Conservation (phyloP, 2,888 invertebrate genomes). For the Drosophila cognata region DNA sequence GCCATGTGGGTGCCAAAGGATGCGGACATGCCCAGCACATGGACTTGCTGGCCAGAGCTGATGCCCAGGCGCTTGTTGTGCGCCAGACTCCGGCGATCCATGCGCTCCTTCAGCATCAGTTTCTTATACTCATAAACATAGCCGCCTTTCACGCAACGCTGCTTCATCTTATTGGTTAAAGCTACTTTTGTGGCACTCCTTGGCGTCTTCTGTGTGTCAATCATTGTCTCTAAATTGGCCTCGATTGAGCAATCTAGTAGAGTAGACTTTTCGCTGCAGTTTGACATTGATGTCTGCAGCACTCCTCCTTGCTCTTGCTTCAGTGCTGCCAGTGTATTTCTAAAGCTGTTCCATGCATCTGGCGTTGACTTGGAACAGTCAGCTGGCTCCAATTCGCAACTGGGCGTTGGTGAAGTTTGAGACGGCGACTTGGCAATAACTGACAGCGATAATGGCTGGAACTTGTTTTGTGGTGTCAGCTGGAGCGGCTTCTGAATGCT, state of each 20-base stretch:
- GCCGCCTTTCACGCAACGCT: slow-evolving; percentile 40
- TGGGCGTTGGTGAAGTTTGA: neutral
- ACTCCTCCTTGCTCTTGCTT: slow-evolving; percentile 8
- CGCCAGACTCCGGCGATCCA: slow-evolving; percentile 45
- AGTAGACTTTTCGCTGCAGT: neutral
- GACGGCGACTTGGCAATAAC: slow-evolving; percentile 4
- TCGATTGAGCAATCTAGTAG: slow-evolving; percentile 23
- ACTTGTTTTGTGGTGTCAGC: slow-evolving; percentile 26
- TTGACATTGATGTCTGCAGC: slow-evolving; percentile 5
- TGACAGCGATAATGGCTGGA: slow-evolving; percentile 24
- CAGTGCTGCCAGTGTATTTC: slow-evolving; percentile 8
- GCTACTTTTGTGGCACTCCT: neutral
- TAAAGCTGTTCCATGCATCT: slow-evolving; percentile 16
- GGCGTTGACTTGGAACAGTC: neutral
- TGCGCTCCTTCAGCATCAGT: slow-evolving; percentile 33
- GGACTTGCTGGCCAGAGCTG: slow-evolving; percentile 8
- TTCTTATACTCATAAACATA: slow-evolving; percentile 36
- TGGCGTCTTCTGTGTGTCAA: slow-evolving; percentile 4
- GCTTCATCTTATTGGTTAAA: neutral
- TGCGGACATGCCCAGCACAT: slow-evolving; percentile 25
- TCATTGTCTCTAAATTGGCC: slow-evolving; percentile 20
- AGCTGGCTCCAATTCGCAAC: neutral
- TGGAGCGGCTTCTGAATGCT: slow-evolving; percentile 5
- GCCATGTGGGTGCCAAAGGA: slow-evolving; percentile 48
- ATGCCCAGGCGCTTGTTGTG: slow-evolving; percentile 50